These are phyloP conservation scores for Pelecanoides urinatrix DNA, from an alignment of 2,113 vertebrate species.

Conservation along the genomic window DNA sequence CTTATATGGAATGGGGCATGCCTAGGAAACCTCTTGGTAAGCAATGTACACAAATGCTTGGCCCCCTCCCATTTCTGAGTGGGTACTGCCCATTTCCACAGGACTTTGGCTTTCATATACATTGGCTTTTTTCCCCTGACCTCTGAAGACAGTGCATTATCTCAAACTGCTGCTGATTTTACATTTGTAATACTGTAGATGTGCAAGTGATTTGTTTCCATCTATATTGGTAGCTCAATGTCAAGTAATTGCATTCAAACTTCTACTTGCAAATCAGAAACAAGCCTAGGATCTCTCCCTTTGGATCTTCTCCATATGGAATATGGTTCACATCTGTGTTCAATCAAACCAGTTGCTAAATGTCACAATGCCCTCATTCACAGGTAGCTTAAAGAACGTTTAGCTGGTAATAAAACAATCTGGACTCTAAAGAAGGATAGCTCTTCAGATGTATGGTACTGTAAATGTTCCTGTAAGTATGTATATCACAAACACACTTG, in stretches of 20 bases:
- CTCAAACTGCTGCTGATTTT: neutral
- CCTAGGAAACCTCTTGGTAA: neutral
- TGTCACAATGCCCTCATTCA: conserved; percentile 80
- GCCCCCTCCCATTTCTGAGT: neutral
- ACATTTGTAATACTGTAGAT: neutral
- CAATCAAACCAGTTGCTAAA: conserved; percentile 72
- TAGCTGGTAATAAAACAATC: conserved; percentile 76
- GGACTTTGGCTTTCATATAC: neutral
- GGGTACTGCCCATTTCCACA: neutral
- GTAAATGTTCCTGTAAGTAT: conserved; percentile 30
- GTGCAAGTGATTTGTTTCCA: neutral
- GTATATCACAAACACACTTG: conserved; percentile 18
- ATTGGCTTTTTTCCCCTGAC: neutral
- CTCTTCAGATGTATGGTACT: conserved; percentile 48
- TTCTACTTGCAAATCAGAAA: conserved; percentile 48
- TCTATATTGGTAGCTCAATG: neutral
- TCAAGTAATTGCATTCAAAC: conserved; percentile 2
- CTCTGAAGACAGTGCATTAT: neutral
- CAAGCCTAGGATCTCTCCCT: conserved; percentile 2
- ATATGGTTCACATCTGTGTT: conserved; percentile 73
- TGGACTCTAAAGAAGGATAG: conserved; percentile 44
- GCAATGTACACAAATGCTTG: neutral
- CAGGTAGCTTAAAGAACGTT: conserved; percentile 75
- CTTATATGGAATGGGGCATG: neutral
- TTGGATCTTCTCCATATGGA: conserved; percentile 63